A percentile compares a stretch with the other conserved stretches of the same genome.
phyloP scores from a whole-genome alignment of 1,140 invertebrate genomes.

The Stenopsyche tienmushanensis region DNA sequence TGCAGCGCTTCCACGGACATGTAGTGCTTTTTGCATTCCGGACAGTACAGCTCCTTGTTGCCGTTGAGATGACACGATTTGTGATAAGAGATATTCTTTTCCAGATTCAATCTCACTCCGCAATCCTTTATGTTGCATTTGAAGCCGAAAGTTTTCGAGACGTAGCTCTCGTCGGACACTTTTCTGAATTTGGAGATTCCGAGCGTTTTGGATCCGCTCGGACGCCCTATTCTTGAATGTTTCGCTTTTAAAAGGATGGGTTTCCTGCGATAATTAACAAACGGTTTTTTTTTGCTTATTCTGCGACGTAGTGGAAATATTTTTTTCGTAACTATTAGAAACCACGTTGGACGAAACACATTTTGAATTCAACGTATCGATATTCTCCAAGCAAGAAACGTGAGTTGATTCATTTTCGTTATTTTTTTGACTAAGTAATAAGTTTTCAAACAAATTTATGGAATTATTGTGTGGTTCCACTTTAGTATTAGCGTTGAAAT shows the following conservation, averaged over 20 bases:
- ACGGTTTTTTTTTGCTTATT: conserved; percentile 27
- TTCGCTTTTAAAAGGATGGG: not conserved
- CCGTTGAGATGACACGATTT: conserved; percentile 62
- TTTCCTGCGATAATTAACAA: conserved; percentile 16
- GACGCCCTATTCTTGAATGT: not conserved
- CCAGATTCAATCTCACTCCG: conserved; percentile 45
- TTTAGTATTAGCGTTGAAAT: too few relatives aligned
- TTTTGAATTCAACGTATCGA: too few relatives aligned
- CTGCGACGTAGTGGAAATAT: too few relatives aligned
- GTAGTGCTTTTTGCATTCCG: conserved; percentile 62
- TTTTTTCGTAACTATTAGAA: too few relatives aligned
- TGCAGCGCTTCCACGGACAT: conserved; percentile 63
- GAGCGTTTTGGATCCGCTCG: not conserved
- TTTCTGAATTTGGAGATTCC: conserved; percentile 17
- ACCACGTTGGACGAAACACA: too few relatives aligned
- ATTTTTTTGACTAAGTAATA: too few relatives aligned
- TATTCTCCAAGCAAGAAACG: too few relatives aligned
- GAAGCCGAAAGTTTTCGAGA: conserved; percentile 10
- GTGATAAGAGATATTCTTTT: conserved; percentile 56
- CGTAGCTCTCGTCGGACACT: not conserved
- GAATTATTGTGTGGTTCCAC: too few relatives aligned
- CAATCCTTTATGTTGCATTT: conserved; percentile 48
- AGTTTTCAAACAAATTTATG: too few relatives aligned
- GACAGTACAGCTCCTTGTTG: conserved; percentile 62
- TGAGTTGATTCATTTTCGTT: too few relatives aligned